Percentiles rank a stretch among this genome's conserved stretches.
These are phyloP conservation scores for Heteromyza rotundicornis DNA, from an alignment of 2,888 invertebrate species.

Conservation along the genomic window DNA sequence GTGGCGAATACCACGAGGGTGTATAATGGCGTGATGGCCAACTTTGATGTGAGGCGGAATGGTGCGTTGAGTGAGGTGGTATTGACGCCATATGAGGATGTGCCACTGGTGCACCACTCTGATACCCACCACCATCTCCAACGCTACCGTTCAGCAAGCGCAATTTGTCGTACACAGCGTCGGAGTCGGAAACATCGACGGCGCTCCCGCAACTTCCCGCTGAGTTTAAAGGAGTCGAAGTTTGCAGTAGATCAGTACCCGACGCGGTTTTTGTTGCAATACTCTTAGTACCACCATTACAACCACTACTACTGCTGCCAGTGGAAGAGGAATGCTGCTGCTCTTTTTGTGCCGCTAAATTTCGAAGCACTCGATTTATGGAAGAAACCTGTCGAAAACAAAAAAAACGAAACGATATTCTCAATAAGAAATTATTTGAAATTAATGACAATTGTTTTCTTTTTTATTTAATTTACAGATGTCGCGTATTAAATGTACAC, in stretches of 20 bases:
- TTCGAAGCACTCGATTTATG: constrained; percentile 95
- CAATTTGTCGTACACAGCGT: constrained; percentile 56
- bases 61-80: constrained; percentile 35
- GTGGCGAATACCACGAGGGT: constrained; percentile 57
- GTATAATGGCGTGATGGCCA: constrained; percentile 56
- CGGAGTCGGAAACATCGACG: constrained; percentile 4
- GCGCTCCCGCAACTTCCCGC: constrained; percentile 49
- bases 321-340: constrained; percentile 41
- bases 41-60: constrained; percentile 35
- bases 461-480: no score
- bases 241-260: constrained; percentile 38
- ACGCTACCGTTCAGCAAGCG: constrained; percentile 47
- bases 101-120: no score
- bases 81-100: constrained; percentile 31
- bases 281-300: constrained; percentile 1
- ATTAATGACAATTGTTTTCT: no score
- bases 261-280: constrained; percentile 10
- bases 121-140: constrained; percentile 29
- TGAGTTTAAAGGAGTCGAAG: constrained; percentile 54
- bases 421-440: no score
- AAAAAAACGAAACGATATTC: no score
- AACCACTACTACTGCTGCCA: constrained; percentile 15
- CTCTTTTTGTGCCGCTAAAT: constrained; percentile 93
- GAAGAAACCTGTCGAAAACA: constrained; percentile 60
- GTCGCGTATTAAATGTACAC: no score